These are phyloP conservation scores for Anolis sagrei DNA, from an alignment of 2,113 vertebrate genomes.

Conservation along the genomic window DNA sequence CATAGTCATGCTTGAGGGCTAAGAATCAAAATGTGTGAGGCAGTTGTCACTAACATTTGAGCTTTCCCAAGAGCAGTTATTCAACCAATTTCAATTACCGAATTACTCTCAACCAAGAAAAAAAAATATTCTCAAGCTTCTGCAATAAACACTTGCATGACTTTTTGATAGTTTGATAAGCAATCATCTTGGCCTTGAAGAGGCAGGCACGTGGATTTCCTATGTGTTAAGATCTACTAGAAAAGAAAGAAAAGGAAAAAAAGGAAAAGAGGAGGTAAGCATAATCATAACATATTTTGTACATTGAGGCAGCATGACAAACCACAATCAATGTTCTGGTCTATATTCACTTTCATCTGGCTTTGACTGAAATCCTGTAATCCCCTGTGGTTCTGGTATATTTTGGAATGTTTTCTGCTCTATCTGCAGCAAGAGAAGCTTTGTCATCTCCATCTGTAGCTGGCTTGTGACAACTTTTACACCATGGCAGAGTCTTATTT, in stretches of 20 bases:
- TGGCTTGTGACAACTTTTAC: slow-evolving; percentile 63
- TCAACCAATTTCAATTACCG: too few relatives aligned
- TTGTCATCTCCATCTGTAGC: slow-evolving; percentile 49
- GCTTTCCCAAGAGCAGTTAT: too few relatives aligned
- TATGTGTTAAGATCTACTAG: neutral
- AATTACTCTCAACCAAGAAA: neutral
- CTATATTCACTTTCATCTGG: slow-evolving; percentile 32
- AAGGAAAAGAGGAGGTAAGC: neutral
- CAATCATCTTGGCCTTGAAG: slow-evolving; percentile 1
- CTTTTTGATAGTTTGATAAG: slow-evolving; percentile 23
- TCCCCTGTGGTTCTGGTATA: slow-evolving; percentile 26
- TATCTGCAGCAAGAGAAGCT: slow-evolving; percentile 53
- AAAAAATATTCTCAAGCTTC: neutral
- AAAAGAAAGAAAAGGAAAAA: neutral
- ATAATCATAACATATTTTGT: slow-evolving; percentile 11
- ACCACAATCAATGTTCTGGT: slow-evolving; percentile 37
- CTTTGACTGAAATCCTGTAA: slow-evolving; percentile 43
- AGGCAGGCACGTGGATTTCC: neutral
- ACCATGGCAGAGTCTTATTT: slow-evolving; percentile 46
- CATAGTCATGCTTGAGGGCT: too few relatives aligned
- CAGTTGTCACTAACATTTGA: too few relatives aligned
- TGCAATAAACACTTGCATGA: neutral
- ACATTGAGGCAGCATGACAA: slow-evolving; percentile 5
- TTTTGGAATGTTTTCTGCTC: slow-evolving; percentile 45
- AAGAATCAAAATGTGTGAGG: too few relatives aligned